Base-by-base conservation (phyloP, 1,140 invertebrate species). In the Watersipora subatra region DNA sequence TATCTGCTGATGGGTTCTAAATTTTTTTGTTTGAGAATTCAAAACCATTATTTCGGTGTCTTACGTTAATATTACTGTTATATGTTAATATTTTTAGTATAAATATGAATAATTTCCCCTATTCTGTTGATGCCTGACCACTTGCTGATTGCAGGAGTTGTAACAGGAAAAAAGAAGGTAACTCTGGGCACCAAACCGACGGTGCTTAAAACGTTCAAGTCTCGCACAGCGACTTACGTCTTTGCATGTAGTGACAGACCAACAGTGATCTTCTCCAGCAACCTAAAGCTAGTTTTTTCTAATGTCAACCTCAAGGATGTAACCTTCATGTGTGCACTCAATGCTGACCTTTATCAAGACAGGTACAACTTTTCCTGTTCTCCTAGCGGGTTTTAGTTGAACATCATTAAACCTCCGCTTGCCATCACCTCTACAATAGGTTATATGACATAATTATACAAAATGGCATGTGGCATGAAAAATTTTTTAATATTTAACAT, bases 281-380 rank as follows among this genome's bases (percentile, higher is more conserved):
- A 98, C 83, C 92, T 97, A 75, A 99, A 99, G 81, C 83, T 99
- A 1, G 93, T 99, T 0, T 99, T 99, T 81, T 97, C 94, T 25
- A 99, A 98, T 83, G 96, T 99, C 1, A 99, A 99, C 81, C 83
- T 99, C 15, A 93, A 93, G 77, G 92, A 98, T 81, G 95, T 99
- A 0, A 93, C 92, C 74, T 92, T 97, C 75, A 98, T 99, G 93
- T 99, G 95, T 80, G 93, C 93, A 0, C 78, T 98, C 0, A 95
- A 97, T 81, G 90, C 93, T 0, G 87, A 91, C 74, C 89, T 90
- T 0, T 98, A 96, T 82, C 90, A 91, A 0, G 92, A 96, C 77
- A 92, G 87, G 86, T 87, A 69, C 71, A 69, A 67, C 24, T 68
- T 64, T 61, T n/a, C n/a, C n/a, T n/a, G n/a, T n/a, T n/a, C n/a